Conservation (phyloP, 2,797 vertebrate species). For the Chanos chanos region DNA sequence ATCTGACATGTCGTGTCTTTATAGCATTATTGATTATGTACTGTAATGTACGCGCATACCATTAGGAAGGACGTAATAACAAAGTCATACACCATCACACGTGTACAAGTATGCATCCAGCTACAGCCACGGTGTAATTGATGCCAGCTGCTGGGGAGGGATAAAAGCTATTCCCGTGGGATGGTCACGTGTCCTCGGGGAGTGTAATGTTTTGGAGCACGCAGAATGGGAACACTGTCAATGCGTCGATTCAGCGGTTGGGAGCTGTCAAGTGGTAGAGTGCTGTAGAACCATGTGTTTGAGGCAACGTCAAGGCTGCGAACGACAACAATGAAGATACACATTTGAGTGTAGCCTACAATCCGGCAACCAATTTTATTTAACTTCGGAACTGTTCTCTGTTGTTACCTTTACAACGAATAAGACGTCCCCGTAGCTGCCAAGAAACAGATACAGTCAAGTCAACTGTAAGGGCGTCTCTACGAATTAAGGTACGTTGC, state of each 20-base stretch:
- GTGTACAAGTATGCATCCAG: not conserved
- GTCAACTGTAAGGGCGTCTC: slow-evolving; percentile 47
- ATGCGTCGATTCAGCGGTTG: slow-evolving; percentile 45
- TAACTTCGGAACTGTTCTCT: slow-evolving; percentile 57
- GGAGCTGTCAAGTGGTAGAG: slow-evolving; percentile 30
- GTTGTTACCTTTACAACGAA: slow-evolving; percentile 31
- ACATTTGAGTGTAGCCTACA: slow-evolving; percentile 20
- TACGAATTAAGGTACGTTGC: slow-evolving; percentile 55
- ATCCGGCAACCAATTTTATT: slow-evolving; percentile 28
- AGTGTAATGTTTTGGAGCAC: slow-evolving; percentile 55
- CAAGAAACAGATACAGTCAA: slow-evolving; percentile 21
- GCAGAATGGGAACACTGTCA: slow-evolving; percentile 47
- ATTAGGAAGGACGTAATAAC: not conserved
- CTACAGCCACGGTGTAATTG: slow-evolving; percentile 50
- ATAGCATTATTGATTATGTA: too few species aligned
- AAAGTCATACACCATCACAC: not conserved
- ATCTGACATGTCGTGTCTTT: not conserved
- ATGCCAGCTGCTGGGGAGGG: slow-evolving; percentile 60
- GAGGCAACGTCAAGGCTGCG: slow-evolving; percentile 44
- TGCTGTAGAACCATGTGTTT: slow-evolving; percentile 40
- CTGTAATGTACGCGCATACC: not conserved
- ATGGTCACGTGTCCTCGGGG: slow-evolving; percentile 73
- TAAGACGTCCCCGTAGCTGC: slow-evolving; percentile 36
- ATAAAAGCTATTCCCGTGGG: slow-evolving; percentile 61
- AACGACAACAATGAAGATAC: slow-evolving; percentile 3